Evolutionary conservation across 2,113 vertebrate genomes (phyloP).

Genomic region (Salminus brasiliensis): DNA sequence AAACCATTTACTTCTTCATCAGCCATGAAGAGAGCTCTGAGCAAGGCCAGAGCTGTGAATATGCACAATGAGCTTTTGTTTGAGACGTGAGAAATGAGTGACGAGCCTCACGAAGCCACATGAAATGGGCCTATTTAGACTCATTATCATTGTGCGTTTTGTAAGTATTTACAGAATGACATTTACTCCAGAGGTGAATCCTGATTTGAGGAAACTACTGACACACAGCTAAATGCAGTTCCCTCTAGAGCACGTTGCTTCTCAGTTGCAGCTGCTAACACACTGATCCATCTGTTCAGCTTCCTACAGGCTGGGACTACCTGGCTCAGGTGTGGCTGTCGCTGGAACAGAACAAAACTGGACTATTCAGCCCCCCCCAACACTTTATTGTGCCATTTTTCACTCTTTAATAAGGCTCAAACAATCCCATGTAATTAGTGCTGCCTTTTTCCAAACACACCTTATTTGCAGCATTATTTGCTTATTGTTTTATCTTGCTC

Average conservation of each 20-base stretch:
- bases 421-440: too few species aligned
- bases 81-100: not conserved
- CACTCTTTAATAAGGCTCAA: too few species aligned
- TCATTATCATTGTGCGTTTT: too few species aligned
- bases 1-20: not conserved
- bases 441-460: too few species aligned
- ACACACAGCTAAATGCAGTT: not conserved
- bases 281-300: not conserved
- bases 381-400: not conserved
- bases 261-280: not conserved
- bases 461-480: too few species aligned
- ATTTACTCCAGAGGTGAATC: not conserved
- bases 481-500: too few species aligned
- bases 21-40: not conserved
- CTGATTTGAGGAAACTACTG: not conserved
- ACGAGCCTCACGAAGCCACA: not conserved
- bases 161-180: too few species aligned
- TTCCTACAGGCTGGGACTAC: too few species aligned
- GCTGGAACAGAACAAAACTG: not conserved
- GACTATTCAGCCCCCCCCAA: not conserved
- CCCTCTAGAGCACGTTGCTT: not conserved
- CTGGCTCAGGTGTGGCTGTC: not conserved
- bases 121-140: not conserved
- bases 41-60: not conserved
- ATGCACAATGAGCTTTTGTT: not conserved